Base-by-base conservation (phyloP, 2,888 invertebrate genomes). In the Limnephilus marmoratus region DNA sequence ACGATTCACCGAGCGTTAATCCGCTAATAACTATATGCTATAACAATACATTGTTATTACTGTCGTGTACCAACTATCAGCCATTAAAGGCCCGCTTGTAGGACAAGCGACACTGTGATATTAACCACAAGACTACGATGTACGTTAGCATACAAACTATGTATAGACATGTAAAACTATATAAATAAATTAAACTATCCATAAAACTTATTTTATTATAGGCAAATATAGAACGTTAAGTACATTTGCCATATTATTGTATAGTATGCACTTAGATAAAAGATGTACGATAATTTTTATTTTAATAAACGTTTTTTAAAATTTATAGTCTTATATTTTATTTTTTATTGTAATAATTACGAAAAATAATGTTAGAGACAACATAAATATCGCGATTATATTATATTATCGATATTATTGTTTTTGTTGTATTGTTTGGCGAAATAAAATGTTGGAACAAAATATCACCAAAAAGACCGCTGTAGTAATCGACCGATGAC, bases 71-170 rank as follows among this genome's bases (percentile, higher is more conserved):
- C 24, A 68, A 68, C 68, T 68, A 68, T 68, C 68, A 68, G 68
- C 68, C 68, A 68, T 68, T 68, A 68, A 68, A 68, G 68, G 68
- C 68, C 68, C 68, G 68, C 68, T 68, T 68, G 68, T 24, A 68
- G 68, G 31, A 34, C 34, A 34, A 93, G 93, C 93, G 68, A 85
- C 90, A 91, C 93, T 93, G 93, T 93, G 93, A 93, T 93, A 93
- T 93, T 92, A 89, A 93, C 92, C 92, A 87, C 91, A 91, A 91
- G 91, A 93, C 92, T 93, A 91, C 86, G 68, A 90, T 90, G 81
- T 92, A 81, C 90, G 86, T 90, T 80, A 90, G 41, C 34, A 53
- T 88, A 81, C 89, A 34, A 88, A 81, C 13, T 37, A 45, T 86
- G 45, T 85, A 45, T 53, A 53, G 18, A 53, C 53, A 53, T 53